These are phyloP conservation scores for Archivesica marissinica DNA, from an alignment of 1,140 invertebrate genomes.

Conservation along the genomic window DNA sequence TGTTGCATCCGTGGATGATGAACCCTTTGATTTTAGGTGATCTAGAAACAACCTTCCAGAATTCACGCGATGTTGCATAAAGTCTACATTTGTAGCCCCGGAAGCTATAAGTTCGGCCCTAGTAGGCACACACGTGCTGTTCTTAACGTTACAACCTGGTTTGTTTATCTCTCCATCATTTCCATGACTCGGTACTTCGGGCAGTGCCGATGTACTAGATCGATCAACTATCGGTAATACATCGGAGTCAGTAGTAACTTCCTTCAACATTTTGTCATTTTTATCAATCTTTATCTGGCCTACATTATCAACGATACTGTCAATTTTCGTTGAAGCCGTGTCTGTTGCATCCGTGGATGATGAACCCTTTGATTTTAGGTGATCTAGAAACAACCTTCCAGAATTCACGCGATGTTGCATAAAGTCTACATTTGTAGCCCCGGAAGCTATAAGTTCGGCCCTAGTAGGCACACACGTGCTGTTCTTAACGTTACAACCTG, in stretches of 20 bases:
- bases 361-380: neutral
- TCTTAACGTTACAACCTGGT: neutral
- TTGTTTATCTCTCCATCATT: neutral
- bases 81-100: neutral
- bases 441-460: neutral
- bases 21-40: neutral
- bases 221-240: neutral
- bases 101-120: neutral
- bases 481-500: slow-evolving; percentile 1
- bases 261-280: neutral
- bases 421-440: neutral
- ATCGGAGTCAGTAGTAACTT: neutral
- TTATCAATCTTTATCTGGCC: neutral
- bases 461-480: slow-evolving; percentile 8
- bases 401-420: neutral
- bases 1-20: neutral
- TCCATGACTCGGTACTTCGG: neutral
- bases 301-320: neutral
- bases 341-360: neutral
- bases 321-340: neutral
- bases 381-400: neutral
- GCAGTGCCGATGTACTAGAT: neutral
- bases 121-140: slow-evolving; percentile 10
- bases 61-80: neutral
- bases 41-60: neutral